These are phyloP conservation scores for Volucella zonaria DNA, from an alignment of 2,888 invertebrate species.

Conservation along the genomic window DNA sequence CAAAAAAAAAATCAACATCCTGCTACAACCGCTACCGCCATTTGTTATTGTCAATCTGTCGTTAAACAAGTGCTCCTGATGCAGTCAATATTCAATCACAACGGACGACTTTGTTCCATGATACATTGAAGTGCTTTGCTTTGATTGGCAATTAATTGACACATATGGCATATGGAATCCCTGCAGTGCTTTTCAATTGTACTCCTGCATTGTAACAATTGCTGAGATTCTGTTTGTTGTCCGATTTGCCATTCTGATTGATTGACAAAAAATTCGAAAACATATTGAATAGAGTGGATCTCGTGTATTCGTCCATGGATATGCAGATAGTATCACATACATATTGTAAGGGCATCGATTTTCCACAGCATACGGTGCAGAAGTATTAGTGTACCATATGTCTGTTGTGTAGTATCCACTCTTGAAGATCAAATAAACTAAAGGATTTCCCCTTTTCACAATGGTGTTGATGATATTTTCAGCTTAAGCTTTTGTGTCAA, in stretches of 20 bases:
- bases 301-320: background rate
- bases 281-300: conserved; percentile 49
- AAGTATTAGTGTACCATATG: conserved; percentile 40
- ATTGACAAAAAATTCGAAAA: conserved; percentile 67
- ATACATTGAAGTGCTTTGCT: conserved; percentile 64
- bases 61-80: conserved; percentile 25
- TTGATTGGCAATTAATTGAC: conserved; percentile 73
- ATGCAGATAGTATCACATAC: background rate
- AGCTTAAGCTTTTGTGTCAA: conserved; percentile 44
- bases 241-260: conserved; percentile 69
- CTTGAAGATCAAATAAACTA: conserved; percentile 61
- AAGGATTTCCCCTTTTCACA: conserved; percentile 52
- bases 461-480: conserved; percentile 60
- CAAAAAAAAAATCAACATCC: background rate
- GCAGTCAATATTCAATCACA: conserved; percentile 27
- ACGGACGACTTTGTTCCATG: conserved; percentile 55
- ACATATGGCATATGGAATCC: conserved; percentile 65
- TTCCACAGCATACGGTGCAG: conserved; percentile 10
- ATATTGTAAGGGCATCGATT: conserved; percentile 53
- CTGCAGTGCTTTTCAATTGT: conserved; percentile 69
- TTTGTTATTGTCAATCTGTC: conserved; percentile 33
- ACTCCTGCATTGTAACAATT: conserved; percentile 52
- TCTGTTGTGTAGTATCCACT: conserved; percentile 15
- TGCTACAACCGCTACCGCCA: background rate
- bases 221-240: conserved; percentile 54